phyloP scores from a whole-genome alignment of 2,113 vertebrate species.

The Pagrus major region DNA sequence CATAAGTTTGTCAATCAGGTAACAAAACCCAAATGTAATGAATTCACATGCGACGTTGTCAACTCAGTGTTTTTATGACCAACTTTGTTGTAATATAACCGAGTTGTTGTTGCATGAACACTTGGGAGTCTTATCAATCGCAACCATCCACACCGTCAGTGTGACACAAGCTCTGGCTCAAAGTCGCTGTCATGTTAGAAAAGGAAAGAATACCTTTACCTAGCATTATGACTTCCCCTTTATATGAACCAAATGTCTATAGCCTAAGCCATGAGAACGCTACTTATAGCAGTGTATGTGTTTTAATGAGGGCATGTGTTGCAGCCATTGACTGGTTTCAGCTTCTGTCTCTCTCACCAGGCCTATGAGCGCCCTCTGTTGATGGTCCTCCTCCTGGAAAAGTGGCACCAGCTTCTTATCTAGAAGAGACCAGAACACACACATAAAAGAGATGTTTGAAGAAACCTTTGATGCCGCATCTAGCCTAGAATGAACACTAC shows the following conservation, averaged over 20 bases:
- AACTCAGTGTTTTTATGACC: background rate
- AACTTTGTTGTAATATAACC: background rate
- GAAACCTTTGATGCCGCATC: conserved; percentile 45
- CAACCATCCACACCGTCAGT: background rate
- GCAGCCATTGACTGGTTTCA: background rate
- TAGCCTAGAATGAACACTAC: background rate
- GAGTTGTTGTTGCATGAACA: background rate
- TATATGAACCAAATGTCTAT: background rate
- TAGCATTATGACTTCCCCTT: background rate
- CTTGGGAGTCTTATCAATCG: background rate
- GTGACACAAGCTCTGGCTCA: background rate
- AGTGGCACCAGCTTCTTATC: conserved; percentile 90
- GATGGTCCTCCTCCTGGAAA: conserved; percentile 92
- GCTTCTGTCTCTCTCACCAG: conserved; percentile 86
- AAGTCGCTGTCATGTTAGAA: background rate
- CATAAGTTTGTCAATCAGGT: background rate
- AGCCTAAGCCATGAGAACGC: background rate
- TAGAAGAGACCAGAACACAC: conserved; percentile 65
- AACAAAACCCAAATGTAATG: background rate
- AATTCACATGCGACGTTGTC: background rate
- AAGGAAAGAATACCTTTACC: background rate
- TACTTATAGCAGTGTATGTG: background rate
- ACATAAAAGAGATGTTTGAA: conserved; percentile 54
- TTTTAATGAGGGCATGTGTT: conserved; percentile 1
- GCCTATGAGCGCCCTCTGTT: conserved; percentile 90